These are phyloP conservation scores for Auanema sp. DNA, from an alignment of 2,888 invertebrate species.

Conservation along the genomic window DNA sequence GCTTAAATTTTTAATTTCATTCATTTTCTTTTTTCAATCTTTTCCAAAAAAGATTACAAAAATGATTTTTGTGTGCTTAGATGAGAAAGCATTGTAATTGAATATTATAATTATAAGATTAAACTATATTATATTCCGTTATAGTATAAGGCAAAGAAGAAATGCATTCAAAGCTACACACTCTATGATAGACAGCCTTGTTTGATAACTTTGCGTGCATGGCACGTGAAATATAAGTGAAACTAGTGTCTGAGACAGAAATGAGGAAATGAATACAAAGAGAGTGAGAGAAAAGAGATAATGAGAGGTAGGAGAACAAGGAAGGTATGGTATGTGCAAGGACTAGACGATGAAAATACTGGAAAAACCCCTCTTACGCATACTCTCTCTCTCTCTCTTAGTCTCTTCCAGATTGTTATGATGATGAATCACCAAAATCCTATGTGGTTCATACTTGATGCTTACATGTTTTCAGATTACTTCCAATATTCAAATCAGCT, in stretches of 20 bases:
- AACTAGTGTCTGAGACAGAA: too few species aligned
- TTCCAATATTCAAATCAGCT: constrained; percentile 90
- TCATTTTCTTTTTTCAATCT: not conserved
- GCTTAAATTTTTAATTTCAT: too few species aligned
- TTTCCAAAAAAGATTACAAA: not conserved
- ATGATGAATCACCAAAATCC: not conserved
- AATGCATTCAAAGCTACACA: too few species aligned
- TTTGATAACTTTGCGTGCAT: too few species aligned
- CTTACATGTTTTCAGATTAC: constrained; percentile 69
- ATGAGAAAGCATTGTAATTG: not conserved
- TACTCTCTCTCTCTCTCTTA: not conserved
- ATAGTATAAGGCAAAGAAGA: too few species aligned
- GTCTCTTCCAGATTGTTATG: not conserved
- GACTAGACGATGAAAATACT: too few species aligned
- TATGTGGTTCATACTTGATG: too few species aligned
- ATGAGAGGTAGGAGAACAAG: too few species aligned
- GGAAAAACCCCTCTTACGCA: not conserved
- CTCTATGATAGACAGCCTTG: too few species aligned
- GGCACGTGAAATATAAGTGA: too few species aligned
- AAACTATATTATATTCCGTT: too few species aligned
- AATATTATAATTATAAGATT: not conserved
- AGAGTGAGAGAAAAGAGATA: not conserved
- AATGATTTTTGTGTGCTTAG: not conserved
- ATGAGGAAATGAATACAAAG: not conserved
- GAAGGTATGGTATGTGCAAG: too few species aligned